Evolutionary conservation across 2,888 invertebrate genomes (phyloP), one percentile per base, ranked within the genome.

Genomic region (Drosophila ezoana): DNA sequence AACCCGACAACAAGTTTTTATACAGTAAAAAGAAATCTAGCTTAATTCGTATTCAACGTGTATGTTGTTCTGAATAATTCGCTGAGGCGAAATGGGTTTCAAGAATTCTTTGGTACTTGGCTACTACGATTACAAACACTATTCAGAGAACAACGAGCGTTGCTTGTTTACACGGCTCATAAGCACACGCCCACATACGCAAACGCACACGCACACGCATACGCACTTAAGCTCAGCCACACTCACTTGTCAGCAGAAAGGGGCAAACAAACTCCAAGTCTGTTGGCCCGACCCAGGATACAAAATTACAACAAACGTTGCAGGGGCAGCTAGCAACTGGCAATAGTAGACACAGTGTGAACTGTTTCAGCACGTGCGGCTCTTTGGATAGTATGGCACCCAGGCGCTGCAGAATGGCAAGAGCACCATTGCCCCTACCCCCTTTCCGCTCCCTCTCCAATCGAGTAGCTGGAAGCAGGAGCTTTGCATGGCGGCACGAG

Each of bases 131-230:
- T 69, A 57, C 57, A 49, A 9, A 28, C 41, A 72, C 68, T 56
- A 47, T 52, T 56, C 40, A 33, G 33, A 37, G 40, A 53, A 51
- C 41, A 53, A 57, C 32, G 51, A 53, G 53, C 57, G 38, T 47
- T 58, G 60, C 60, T 73, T 74, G 58, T 69, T 69, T 73, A 68
- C 64, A 73, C 49, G 53, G 45, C 40, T 69, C 69, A 69, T 57
- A 53, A 63, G 52, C 68, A 65, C 33, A 18, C 44, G 37, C 49
- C 9, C 54, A 51, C 44, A 37, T 10, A 11, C 20, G 14, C 32
- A 44, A 20, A 23, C 54, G 20, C 32, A 52, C n/a, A 33, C 28
- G 38, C 53, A 16, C 18, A 48, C 41, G 16, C 14, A 43, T 38
- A 18, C 33, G 3, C 45, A 40, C 47, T 43, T 28, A 33, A 53